phyloP scores from a whole-genome alignment of 2,113 vertebrate species.

The Larimichthys crocea region DNA sequence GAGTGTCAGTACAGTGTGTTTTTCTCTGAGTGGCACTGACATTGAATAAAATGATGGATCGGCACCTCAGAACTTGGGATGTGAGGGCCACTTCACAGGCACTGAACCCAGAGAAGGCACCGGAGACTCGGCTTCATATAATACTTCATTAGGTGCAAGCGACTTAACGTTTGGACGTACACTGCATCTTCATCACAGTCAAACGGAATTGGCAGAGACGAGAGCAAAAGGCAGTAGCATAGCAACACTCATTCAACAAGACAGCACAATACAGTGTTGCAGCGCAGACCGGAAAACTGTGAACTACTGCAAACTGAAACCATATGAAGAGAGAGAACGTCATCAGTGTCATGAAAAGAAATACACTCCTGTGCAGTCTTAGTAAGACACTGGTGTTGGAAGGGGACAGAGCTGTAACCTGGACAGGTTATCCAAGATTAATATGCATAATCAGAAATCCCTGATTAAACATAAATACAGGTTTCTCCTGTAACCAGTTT shows the following conservation, averaged over 20 bases:
- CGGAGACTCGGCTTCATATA: conserved; percentile 6
- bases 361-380: not conserved
- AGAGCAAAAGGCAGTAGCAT: not conserved
- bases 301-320: not conserved
- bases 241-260: conserved; percentile 20
- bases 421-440: not conserved
- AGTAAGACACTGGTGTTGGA: not conserved
- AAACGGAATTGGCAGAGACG: conserved; percentile 2
- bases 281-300: not conserved
- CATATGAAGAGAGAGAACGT: not conserved
- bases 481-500: too few species aligned
- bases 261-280: not conserved
- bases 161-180: conserved; percentile 8
- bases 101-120: not conserved
- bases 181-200: conserved; percentile 29
- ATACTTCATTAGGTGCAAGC: conserved; percentile 29
- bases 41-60: not conserved
- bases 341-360: too few species aligned
- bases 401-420: not conserved
- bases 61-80: not conserved
- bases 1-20: not conserved
- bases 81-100: not conserved
- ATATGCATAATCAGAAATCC: not conserved
- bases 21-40: not conserved
- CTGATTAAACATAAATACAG: not conserved